Evolutionary conservation across 2,113 vertebrate genomes (phyloP).

Genomic region (Calypte anna): DNA sequence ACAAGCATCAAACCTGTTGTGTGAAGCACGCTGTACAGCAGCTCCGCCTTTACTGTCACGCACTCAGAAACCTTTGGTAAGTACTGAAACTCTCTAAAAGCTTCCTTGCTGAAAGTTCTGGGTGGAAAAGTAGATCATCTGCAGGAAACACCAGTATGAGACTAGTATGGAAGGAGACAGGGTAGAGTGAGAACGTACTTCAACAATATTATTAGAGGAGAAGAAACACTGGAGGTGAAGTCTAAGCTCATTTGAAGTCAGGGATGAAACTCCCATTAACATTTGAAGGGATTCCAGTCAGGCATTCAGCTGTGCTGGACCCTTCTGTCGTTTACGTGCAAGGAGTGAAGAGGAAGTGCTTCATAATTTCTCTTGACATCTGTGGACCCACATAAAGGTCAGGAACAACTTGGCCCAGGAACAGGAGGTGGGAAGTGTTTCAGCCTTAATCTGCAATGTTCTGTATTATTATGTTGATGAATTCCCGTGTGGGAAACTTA

Average conservation of each 20-base stretch:
- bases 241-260: neutral
- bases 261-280: neutral
- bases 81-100: neutral
- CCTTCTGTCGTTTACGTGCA: fast-evolving
- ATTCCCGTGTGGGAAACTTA: neutral
- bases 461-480: neutral
- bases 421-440: constrained; percentile 1
- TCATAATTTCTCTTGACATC: neutral
- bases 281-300: neutral
- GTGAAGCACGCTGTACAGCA: neutral
- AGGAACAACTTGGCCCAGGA: neutral
- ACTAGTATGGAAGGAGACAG: neutral
- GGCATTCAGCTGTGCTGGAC: neutral
- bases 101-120: neutral
- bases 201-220: neutral
- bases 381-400: neutral
- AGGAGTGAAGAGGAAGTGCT: neutral
- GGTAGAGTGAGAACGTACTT: neutral
- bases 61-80: neutral
- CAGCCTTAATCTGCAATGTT: neutral
- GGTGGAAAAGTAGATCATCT: neutral
- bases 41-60: neutral
- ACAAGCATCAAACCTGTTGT: neutral
- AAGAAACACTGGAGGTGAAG: neutral
- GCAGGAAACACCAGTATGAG: neutral